Evolutionary conservation across 2,113 vertebrate species (phyloP), one percentile per base, ranked within the genome.

Genomic region (Ovibos moschatus): DNA sequence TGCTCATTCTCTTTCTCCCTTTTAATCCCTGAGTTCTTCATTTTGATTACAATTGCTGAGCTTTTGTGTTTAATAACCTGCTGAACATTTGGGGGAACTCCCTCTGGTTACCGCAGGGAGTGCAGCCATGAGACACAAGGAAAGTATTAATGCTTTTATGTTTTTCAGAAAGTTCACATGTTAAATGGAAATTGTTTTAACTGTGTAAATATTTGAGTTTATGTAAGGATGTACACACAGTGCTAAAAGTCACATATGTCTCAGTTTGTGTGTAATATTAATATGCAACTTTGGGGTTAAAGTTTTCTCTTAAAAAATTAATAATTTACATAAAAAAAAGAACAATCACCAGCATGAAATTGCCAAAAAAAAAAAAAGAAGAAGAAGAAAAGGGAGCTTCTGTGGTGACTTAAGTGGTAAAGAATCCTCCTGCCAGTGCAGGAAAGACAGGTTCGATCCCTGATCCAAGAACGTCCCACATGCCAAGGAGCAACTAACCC

Each of bases 171-270:
- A 95, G 95, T 98, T 98, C 96, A 89, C 84, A 96, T 99, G 98
- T 99, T 98, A 96, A 94, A 97, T 98, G 98, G 97, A 97, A 97
- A 97, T 98, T 99, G 98, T 99, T 99, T 98, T 98, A 96, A 98
- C 98, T 96, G 71, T 99, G 97, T 98, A 98, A 98, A 97, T 99
- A 98, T 96, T 97, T 96, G 94, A 98, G 83, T 98, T 98, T 98
- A 92, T 98, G 98, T 98, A 98, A 98, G 98, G 98, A 97, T 76
- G 93, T 99, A 97, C 98, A 98, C 93, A 98, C 96, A 97, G 98
- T 98, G 97, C 98, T 97, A 95, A 98, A 97, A 97, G 97, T 98
- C 40, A 27, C 36, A 2, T 17, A 76, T 76, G 23, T 43, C 23
- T 43, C 71, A 36, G 67, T 36, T 71, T 43, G 40, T 76, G 71